phyloP scores from a whole-genome alignment of 53 echinoderm and acorn worm species.

The Actinopyga echinites region DNA sequence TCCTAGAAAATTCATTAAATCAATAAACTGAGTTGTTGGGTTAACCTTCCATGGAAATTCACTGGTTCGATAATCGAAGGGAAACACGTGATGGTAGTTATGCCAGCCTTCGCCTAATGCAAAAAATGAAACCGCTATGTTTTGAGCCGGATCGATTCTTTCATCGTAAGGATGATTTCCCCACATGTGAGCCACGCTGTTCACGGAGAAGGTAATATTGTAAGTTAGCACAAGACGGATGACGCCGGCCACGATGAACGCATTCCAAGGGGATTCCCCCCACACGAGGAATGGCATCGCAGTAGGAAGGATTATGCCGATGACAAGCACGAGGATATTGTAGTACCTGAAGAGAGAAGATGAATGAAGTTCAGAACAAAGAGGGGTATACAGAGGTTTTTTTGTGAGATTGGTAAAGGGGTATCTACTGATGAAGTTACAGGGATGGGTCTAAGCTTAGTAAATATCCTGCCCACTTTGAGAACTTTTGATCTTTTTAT shows the following conservation, averaged over 20 bases:
- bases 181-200: conserved; percentile 47
- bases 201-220: conserved; percentile 40
- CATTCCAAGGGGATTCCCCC: conserved; percentile 71
- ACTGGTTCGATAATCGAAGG: conserved; percentile 44
- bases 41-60: conserved; percentile 44
- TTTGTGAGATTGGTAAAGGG: too few species aligned
- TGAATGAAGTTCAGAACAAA: too few species aligned
- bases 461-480: too few species aligned
- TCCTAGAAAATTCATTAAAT: conserved; percentile 31
- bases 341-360: conserved; percentile 58
- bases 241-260: conserved; percentile 57
- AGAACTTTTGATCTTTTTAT: too few species aligned
- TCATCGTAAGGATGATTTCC: conserved; percentile 28
- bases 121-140: conserved; percentile 22
- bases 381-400: too few species aligned
- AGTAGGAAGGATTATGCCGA: conserved; percentile 60
- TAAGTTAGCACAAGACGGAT: conserved; percentile 47
- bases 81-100: conserved; percentile 56
- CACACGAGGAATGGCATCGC: conserved; percentile 59
- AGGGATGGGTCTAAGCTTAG: too few species aligned
- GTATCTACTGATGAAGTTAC: too few species aligned
- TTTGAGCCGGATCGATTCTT: conserved; percentile 31
- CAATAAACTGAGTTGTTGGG: conserved; percentile 40
- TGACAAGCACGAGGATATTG: conserved; percentile 35
- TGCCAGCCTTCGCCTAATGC: conserved; percentile 51